phyloP scores from a whole-genome alignment of 2,797 vertebrate genomes.

The Eleutherodactylus coqui region DNA sequence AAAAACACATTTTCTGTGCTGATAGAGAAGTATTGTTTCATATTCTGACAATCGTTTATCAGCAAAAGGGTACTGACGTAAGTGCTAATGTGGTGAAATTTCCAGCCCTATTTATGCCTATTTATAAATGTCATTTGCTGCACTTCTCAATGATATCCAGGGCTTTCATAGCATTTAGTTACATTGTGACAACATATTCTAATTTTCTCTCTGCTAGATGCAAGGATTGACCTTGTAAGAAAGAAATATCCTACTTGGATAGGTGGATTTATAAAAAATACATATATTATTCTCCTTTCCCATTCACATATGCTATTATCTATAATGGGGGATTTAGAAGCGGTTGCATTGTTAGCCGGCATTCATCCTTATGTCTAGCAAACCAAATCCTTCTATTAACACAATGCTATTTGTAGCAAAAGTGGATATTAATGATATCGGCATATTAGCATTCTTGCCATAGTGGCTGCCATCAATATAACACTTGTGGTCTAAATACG shows the following conservation, averaged over 20 bases:
- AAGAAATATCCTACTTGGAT: constrained; percentile 23
- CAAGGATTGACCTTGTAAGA: constrained; percentile 38
- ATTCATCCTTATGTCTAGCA: constrained; percentile 21
- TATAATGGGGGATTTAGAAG: constrained; percentile 20
- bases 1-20: constrained; percentile 4
- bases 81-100: constrained; percentile 24
- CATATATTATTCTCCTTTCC: not conserved
- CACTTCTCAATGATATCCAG: constrained; percentile 35
- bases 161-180: constrained; percentile 38
- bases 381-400: constrained; percentile 27
- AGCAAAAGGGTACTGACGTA: constrained; percentile 36
- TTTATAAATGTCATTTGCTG: constrained; percentile 41
- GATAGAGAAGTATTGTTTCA: constrained; percentile 19
- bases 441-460: not conserved
- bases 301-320: not conserved
- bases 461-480: not conserved
- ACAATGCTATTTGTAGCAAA: constrained; percentile 8
- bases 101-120: constrained; percentile 19
- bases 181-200: constrained; percentile 32
- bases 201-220: not conserved
- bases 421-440: constrained; percentile 22
- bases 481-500: not conserved
- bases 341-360: not conserved
- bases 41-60: constrained; percentile 37
- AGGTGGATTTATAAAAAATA: constrained; percentile 31